Evolutionary conservation across 2,113 vertebrate genomes (phyloP), one percentile per base, ranked within the genome.

Genomic region (Eubucco bourcierii): DNA sequence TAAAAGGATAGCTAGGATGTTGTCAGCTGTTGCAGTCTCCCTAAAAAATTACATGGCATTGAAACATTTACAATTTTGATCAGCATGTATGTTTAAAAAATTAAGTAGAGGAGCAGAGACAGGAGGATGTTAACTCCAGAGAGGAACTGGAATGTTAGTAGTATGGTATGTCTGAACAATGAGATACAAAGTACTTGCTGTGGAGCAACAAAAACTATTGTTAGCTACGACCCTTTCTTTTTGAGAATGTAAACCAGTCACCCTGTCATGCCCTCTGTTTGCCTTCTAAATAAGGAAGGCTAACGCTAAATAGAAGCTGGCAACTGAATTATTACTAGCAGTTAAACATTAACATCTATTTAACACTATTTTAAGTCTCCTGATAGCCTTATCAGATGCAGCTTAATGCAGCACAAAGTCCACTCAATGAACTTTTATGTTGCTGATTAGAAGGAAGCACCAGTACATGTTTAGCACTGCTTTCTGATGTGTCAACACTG

Each of bases 271-370:
- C 3, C 5, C 20, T 15, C 84, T 34, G 1, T 80, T 75, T 80
- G 28, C 34, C 12, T 73, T 66, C 71, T 70, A 24, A 79, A 79
- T 47, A 58, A 50, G 31, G n/a, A 76, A 78, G 44, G 31, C 25
- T 61, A 63, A 34, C 34, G 15, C 37, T 41, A 44, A 81, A 59
- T 19, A 73, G 71, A 39, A 76, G 70, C 55, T 20, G 34, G 14
- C 60, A 46, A 31, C 23, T 55, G 80, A 80, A 52, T 91, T 73
- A 68, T 50, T 80, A 39, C 15, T 46, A 58, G 20, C 60, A 77
- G 93, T 89, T 92, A 93, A 94, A 91, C 60, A 83, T 95, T 95
- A 91, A 85, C 91, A 31, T 34, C 39, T 68, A 47, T 72, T 92
- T 72, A 90, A 68, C 10, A 12, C 67, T 68, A 14, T 73, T 87